phyloP scores from a whole-genome alignment of 2,113 vertebrate genomes.

The Onychostruthus taczanowskii region DNA sequence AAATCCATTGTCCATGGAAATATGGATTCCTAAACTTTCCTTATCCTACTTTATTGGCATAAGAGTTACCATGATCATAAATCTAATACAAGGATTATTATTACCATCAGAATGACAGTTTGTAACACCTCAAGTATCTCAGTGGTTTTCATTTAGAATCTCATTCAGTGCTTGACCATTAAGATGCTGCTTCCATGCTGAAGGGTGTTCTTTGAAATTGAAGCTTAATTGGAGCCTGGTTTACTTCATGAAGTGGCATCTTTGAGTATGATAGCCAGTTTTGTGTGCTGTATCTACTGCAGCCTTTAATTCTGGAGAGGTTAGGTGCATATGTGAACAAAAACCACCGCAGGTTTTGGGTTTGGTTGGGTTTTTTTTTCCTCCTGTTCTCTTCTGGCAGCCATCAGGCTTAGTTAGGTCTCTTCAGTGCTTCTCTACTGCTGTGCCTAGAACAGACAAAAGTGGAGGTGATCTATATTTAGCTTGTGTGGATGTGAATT shows the following conservation, averaged over 20 bases:
- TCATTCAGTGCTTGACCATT: not conserved
- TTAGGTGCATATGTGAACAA: not conserved
- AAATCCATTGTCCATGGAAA: not conserved
- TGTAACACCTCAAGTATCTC: not conserved
- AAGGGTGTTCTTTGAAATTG: not conserved
- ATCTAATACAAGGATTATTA: not conserved
- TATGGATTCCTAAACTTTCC: not conserved
- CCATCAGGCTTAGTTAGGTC: not conserved
- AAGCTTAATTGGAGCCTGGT: not conserved
- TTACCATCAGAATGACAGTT: not conserved
- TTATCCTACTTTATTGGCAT: not conserved
- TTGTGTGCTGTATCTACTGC: not conserved
- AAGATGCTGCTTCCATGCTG: not conserved
- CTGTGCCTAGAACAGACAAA: not conserved
- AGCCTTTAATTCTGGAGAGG: not conserved
- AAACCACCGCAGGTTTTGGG: not conserved
- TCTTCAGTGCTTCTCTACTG: not conserved
- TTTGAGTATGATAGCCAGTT: not conserved
- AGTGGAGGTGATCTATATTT: not conserved
- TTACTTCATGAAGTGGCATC: not conserved
- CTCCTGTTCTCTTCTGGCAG: not conserved
- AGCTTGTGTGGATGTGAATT: not conserved
- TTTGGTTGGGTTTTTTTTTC: not conserved
- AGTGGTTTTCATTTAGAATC: not conserved
- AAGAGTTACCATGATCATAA: not conserved